phyloP scores from a whole-genome alignment of 1,140 invertebrate species.

The Oryctes rhinoceros region DNA sequence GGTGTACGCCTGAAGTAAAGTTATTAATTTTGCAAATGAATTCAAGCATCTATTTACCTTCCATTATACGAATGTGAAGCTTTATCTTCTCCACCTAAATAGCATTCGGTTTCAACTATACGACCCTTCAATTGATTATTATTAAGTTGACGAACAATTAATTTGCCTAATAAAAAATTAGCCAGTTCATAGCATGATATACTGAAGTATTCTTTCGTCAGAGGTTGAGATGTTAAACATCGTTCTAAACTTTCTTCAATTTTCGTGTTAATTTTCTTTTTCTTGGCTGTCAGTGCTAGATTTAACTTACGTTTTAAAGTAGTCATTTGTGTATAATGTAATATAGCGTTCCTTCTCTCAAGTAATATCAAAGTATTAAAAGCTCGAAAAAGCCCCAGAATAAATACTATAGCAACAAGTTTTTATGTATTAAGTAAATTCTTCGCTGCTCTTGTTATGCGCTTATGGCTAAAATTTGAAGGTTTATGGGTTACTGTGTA shows the following conservation, averaged over 20 bases:
- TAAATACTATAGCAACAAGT: too few species aligned
- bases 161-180: slow-evolving; percentile 71
- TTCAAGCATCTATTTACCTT: slow-evolving; percentile 48
- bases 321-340: neutral
- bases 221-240: neutral
- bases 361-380: too few species aligned
- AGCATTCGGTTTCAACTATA: slow-evolving; percentile 85
- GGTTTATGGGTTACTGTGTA: too few species aligned
- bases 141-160: slow-evolving; percentile 69
- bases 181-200: slow-evolving; percentile 65
- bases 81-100: slow-evolving; percentile 75
- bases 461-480: too few species aligned
- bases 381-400: too few species aligned
- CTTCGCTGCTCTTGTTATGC: too few species aligned
- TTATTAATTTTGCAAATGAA: neutral
- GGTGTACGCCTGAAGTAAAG: slow-evolving; percentile 66
- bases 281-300: neutral
- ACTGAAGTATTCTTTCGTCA: slow-evolving; percentile 25
- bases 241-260: neutral
- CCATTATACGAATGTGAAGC: slow-evolving; percentile 73
- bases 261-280: slow-evolving; percentile 2
- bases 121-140: slow-evolving; percentile 66
- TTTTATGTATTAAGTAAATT: too few species aligned
- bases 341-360: neutral
- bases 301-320: neutral